These are phyloP conservation scores for Lochmaea crataegi DNA, from an alignment of 2,888 invertebrate genomes.

Conservation along the genomic window DNA sequence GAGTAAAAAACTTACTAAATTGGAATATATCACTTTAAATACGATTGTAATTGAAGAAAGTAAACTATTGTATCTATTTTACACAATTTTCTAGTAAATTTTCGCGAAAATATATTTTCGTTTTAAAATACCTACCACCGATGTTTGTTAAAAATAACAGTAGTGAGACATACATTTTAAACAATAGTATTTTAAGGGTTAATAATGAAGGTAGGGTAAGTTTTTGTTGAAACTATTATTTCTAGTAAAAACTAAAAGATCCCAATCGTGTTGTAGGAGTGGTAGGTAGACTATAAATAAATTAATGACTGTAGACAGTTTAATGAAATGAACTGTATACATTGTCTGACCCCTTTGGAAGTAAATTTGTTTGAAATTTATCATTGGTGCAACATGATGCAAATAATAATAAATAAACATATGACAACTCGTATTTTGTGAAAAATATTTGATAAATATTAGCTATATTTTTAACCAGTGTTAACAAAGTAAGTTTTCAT, in stretches of 20 bases:
- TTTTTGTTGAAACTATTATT: not conserved
- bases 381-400: constrained; percentile 5
- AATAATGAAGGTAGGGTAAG: not conserved
- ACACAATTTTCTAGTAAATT: not conserved
- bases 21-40: not conserved
- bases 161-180: not conserved
- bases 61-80: not conserved
- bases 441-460: not conserved
- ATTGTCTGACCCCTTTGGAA: constrained; percentile 8
- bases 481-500: too few species aligned
- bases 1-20: not conserved
- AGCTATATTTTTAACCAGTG: too few species aligned
- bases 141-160: not conserved
- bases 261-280: constrained; percentile 7
- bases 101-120: not conserved
- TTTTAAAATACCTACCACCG: not conserved
- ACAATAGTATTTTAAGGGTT: not conserved
- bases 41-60: not conserved
- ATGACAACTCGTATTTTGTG: not conserved
- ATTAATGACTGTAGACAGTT: constrained; percentile 19
- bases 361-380: constrained; percentile 2
- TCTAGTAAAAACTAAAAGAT: not conserved
- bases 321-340: constrained; percentile 16
- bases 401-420: not conserved
- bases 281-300: constrained; percentile 18